A percentile compares a stretch with the other conserved stretches of the same genome.
Evolutionary conservation across 2,113 vertebrate species (phyloP).

Genomic region (Aviceda subcristata): DNA sequence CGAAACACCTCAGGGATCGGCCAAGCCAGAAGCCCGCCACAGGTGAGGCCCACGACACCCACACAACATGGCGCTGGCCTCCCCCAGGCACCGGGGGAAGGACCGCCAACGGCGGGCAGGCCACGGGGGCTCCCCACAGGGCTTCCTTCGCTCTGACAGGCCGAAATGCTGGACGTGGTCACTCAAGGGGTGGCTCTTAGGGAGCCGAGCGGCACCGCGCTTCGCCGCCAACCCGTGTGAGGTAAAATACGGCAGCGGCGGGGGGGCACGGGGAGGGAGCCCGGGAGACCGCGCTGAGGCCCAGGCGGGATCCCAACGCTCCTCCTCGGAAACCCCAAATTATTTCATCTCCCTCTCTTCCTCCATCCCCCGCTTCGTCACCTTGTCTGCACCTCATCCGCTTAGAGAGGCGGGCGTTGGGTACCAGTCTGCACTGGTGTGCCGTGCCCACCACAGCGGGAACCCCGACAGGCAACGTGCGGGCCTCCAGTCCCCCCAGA

Average conservation of each 20-base stretch:
- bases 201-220: fast-evolving
- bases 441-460: fast-evolving
- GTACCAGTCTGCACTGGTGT: not conserved
- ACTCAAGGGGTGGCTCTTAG: not conserved
- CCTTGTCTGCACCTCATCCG: not conserved
- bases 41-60: fast-evolving
- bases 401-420: fast-evolving
- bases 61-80: fast-evolving
- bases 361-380: not conserved
- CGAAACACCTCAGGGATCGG: not conserved
- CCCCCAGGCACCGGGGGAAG: fast-evolving
- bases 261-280: fast-evolving
- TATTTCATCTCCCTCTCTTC: not conserved
- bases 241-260: not conserved
- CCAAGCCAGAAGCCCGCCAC: not conserved
- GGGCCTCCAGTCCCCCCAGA: not conserved
- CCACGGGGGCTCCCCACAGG: not conserved
- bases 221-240: not conserved
- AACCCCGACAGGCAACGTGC: fast-evolving
- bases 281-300: fast-evolving
- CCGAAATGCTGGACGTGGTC: not conserved
- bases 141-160: not conserved
- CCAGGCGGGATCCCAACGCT: fast-evolving
- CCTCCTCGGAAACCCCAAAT: not conserved
- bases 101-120: fast-evolving